Conservation (phyloP, 2,797 vertebrate species). For the Cossypha heuglini region DNA sequence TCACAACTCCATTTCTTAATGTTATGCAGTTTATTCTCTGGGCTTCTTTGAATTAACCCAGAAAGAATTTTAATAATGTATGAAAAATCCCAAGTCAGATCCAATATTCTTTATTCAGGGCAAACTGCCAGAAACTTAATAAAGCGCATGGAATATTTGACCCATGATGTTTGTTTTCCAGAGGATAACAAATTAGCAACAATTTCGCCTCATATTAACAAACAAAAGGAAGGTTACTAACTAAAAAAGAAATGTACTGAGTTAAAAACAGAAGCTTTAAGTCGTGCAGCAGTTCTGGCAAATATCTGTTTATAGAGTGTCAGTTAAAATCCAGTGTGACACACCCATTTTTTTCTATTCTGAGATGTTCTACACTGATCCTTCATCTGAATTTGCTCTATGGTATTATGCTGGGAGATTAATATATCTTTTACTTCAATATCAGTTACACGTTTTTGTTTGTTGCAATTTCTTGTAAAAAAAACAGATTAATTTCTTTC, state of each 20-base stretch:
- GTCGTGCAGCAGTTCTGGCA: background rate
- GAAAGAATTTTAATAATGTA: background rate
- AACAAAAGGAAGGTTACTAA: background rate
- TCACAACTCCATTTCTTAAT: background rate
- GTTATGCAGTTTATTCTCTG: background rate
- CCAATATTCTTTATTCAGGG: background rate
- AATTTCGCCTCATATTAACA: background rate
- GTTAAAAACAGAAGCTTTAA: background rate
- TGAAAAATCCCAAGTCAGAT: background rate
- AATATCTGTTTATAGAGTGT: background rate
- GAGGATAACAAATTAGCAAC: background rate
- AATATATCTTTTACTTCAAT: background rate
- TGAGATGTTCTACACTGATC: background rate
- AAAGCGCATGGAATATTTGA: background rate
- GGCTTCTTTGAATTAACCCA: background rate
- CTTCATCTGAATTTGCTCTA: background rate
- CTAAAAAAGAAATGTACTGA: background rate
- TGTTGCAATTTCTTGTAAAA: background rate
- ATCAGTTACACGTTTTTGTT: rapidly evolving
- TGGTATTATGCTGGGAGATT: background rate
- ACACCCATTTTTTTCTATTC: background rate
- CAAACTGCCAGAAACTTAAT: background rate
- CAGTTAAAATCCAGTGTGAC: background rate
- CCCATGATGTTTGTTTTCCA: background rate
- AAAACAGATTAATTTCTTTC: background rate